Conservation (phyloP, 2,113 vertebrate species). For the Phodopus roborovskii region DNA sequence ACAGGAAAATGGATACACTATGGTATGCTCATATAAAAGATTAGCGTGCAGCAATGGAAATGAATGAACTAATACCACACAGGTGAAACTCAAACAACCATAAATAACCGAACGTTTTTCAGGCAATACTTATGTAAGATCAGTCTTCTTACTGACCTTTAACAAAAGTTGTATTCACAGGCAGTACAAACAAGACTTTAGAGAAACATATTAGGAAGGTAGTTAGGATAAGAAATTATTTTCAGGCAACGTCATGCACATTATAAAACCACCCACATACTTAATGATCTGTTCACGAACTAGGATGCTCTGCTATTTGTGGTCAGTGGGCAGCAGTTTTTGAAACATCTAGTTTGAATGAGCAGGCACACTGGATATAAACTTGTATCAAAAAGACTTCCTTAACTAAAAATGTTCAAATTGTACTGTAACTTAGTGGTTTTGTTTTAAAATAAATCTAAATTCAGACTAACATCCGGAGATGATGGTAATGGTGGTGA, state of each 20-base stretch:
- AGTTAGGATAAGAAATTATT: constrained; percentile 61
- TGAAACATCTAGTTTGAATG: constrained; percentile 10
- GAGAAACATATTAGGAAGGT: constrained; percentile 4
- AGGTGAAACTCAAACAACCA: neutral
- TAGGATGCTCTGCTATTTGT: neutral
- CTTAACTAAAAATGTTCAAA: constrained; percentile 36
- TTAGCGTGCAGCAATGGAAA: neutral
- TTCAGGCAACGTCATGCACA: neutral
- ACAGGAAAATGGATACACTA: neutral
- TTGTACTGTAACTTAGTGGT: constrained; percentile 20
- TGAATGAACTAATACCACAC: neutral
- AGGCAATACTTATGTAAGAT: constrained; percentile 46
- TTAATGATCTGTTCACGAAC: neutral
- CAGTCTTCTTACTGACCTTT: neutral
- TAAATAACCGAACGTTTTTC: constrained; percentile 46
- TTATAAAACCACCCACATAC: constrained; percentile 43
- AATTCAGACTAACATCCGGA: constrained; percentile 52
- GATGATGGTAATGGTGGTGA: neutral
- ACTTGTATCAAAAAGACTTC: neutral
- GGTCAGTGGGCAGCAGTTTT: neutral
- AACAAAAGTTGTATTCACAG: constrained; percentile 22
- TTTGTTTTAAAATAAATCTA: constrained; percentile 47
- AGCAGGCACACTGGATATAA: constrained; percentile 10
- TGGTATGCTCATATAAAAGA: neutral
- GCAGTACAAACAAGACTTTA: neutral